Base-by-base conservation (phyloP, 2,888 invertebrate species). In the Drosophila mimica region DNA sequence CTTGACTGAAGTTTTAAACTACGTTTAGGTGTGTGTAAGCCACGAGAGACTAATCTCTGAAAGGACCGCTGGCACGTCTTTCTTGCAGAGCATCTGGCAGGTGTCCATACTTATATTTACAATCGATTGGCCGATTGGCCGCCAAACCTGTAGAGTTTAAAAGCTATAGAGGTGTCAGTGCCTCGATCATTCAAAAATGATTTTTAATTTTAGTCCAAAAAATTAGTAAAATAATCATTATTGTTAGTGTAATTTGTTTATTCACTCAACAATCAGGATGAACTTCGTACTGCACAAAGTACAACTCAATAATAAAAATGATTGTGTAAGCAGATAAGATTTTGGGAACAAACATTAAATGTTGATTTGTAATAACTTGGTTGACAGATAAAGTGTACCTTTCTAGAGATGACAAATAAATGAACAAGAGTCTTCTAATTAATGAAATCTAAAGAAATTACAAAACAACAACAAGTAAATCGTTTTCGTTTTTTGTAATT, bases 401-500 rank as follows among this genome's bases (percentile, higher is more conserved):
- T 38, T 17, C 38, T 17, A 38, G 17, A 7, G 34, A 34, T 34
- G 34, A 34, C 34, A 34, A 13, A 34, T 34, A 1, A 36, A 36
- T 17, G 3, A n/a, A n/a, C n/a, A 36, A 36, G 25, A 25, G 25
- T 25, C 25, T 25, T 25, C 2, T 25, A 25, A 25, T 25, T 25
- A 25, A 25, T 25, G 25, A 25, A 25, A 25, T 25, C 36, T 5
- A 5, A 34, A 13, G 13, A 13, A 13, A 31, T 31, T 8, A 8
- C 33, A 15, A 36, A 34, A 4, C 33, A 11, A 11, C 5, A 40
- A 3, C 28, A 28, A 28, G 3, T 4, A 28, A 49, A 49, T n/a
- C 0, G 9, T 11, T 30, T 51, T 28, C 17, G 33, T 30, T 73
- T 30, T 13, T 31, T 66, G 31, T 74, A 63, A 54, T 76, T 76